A percentile compares a stretch with the other conserved stretches of the same genome.
Conservation (phyloP, 2,797 vertebrate genomes). For the Lepus oiostolus region DNA sequence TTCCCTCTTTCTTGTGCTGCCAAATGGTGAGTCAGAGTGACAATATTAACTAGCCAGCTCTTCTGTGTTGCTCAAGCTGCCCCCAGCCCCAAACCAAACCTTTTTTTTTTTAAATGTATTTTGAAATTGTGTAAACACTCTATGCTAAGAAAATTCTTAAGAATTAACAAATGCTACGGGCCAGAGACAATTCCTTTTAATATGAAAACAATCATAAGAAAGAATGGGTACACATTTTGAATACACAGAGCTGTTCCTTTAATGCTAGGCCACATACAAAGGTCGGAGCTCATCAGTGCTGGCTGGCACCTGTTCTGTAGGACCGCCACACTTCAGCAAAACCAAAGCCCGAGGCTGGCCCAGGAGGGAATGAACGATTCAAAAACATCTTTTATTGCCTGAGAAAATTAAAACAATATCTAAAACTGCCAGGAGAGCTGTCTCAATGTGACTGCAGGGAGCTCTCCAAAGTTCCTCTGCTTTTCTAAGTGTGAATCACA, state of each 20-base stretch:
- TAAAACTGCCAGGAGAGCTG: constrained; percentile 69
- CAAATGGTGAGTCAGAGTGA: constrained; percentile 66
- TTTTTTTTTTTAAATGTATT: background rate
- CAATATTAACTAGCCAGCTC: constrained; percentile 4
- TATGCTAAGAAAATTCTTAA: constrained; percentile 39
- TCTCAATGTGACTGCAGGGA: constrained; percentile 63
- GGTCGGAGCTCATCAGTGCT: constrained; percentile 50
- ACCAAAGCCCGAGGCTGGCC: constrained; percentile 45
- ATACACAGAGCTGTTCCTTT: constrained; percentile 17
- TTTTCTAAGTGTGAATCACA: constrained; percentile 77
- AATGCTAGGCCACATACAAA: constrained; percentile 59
- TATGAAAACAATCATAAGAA: constrained; percentile 39
- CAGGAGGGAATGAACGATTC: constrained; percentile 61
- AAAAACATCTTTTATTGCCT: constrained; percentile 76
- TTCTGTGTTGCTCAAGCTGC: constrained; percentile 28
- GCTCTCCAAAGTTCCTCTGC: constrained; percentile 76
- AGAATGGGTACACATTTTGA: background rate
- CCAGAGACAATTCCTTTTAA: constrained; percentile 32
- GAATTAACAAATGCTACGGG: constrained; percentile 31
- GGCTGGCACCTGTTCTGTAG: constrained; percentile 39
- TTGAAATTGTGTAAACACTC: constrained; percentile 37
- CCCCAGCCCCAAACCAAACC: background rate
- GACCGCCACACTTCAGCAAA: constrained; percentile 22
- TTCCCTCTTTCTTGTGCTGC: constrained; percentile 75
- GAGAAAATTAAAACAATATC: constrained; percentile 64